Base-by-base conservation (phyloP, 1,140 invertebrate genomes). In the Monomorium pharaonis region DNA sequence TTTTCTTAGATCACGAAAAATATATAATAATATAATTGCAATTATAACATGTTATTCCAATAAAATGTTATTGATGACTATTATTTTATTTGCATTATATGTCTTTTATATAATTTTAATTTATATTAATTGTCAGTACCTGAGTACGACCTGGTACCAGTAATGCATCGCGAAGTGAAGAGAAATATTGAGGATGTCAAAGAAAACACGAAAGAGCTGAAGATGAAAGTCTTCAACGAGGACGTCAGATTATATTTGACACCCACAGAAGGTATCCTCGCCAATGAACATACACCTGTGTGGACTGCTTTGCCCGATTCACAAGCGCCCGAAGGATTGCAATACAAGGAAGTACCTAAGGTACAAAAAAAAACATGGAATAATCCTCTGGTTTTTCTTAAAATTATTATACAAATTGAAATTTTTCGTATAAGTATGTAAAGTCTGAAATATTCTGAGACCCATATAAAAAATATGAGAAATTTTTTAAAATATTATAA, bases 251-350 rank as follows among this genome's bases (percentile, higher is more conserved):
- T 94, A 6, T 92, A 92, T 62, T 89, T 94, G 16, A 63, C 90
- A 44, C 92, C 92, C 12, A 90, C 78, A 0, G 90, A 93, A 27
- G 91, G 92, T 49, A 67, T 92, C 47, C 87, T 94, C n/a, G 90
- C 90, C 14, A 86, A 80, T 4, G 67, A 85, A 44, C 62, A 90
- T 14, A 93, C 92, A 27, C 92, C 90, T 10, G 83, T 94, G 42
- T 94, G 92, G 92, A 89, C 70, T 5, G 92, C 88, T 7, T 30
- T 65, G 0, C 77, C 88, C 6, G 56, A 92, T 74, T 9, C 54
- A 51, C 27, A 51, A 16, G 72, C 72, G 21, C 84, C 89, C 16
- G 88, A 89, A 72, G 88, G 89, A 30, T 33, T 94, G 4, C 65
- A 86, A 10, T 94, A 94, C 58, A 90, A 76, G 10, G 21, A 47